A percentile compares a stretch with the other conserved stretches of the same genome.
Conservation (phyloP, 1,140 invertebrate species). For the Mizuhopecten yessoensis region DNA sequence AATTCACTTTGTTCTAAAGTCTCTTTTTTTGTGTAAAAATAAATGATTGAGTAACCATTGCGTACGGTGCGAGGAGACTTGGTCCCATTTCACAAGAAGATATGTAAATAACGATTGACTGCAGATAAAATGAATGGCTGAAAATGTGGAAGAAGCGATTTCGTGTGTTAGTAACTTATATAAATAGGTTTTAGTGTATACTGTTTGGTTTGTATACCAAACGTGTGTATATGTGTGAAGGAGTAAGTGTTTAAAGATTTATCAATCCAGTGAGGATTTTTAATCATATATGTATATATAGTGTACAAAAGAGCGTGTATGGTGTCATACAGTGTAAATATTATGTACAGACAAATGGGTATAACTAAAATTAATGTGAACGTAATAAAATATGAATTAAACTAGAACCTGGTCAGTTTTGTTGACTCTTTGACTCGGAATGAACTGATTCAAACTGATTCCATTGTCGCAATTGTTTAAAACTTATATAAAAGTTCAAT, state of each 20-base stretch:
- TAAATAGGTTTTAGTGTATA: background rate
- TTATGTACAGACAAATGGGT: conserved; percentile 22
- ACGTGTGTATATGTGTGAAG: background rate
- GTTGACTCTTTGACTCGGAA: background rate
- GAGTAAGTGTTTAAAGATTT: background rate
- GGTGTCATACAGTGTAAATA: background rate
- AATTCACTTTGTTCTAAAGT: too few species aligned
- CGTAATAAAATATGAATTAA: background rate
- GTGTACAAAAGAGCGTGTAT: background rate
- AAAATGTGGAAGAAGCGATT: background rate
- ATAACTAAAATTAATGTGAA: background rate
- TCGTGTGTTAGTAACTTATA: background rate
- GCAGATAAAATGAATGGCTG: background rate
- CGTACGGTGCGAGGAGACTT: too few species aligned
- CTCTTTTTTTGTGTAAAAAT: too few species aligned
- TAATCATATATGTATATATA: background rate
- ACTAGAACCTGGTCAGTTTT: background rate
- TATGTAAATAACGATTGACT: too few species aligned
- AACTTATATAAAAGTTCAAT: too few species aligned
- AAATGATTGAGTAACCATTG: too few species aligned
- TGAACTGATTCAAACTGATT: too few species aligned
- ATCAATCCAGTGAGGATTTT: background rate
- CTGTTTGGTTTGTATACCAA: background rate
- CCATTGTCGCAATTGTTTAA: too few species aligned
- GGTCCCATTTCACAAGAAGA: too few species aligned